A percentile compares a stretch with the other conserved stretches of the same genome.
Evolutionary conservation across 2,888 invertebrate species (phyloP).

Genomic region (Tipula helvola): DNA sequence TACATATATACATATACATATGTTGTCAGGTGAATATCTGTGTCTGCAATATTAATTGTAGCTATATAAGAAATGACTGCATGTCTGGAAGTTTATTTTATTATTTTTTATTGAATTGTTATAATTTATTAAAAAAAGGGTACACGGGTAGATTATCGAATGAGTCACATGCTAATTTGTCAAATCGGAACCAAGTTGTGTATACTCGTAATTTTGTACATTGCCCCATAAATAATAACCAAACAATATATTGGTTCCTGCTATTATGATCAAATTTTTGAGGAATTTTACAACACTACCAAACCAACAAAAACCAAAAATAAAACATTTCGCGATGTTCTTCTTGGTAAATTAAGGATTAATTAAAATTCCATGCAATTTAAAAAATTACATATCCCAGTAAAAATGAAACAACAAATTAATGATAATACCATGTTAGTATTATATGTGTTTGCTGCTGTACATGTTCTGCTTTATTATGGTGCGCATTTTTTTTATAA

Average conservation of each 20-base stretch:
- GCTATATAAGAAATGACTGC: not conserved
- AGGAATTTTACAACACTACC: not conserved
- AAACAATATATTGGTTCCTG: not conserved
- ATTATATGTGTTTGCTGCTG: not conserved
- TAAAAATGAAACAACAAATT: not conserved
- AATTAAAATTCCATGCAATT: not conserved
- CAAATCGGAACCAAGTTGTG: not conserved
- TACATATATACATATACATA: not conserved
- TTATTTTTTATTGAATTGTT: not conserved
- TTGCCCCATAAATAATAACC: not conserved
- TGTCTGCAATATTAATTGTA: not conserved
- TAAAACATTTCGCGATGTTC: not conserved
- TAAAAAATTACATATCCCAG: not conserved
- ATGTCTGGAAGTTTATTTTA: not conserved
- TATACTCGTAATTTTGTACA: not conserved
- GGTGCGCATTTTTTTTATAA: not conserved
- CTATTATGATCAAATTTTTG: not conserved
- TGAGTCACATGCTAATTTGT: not conserved
- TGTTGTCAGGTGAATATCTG: not conserved
- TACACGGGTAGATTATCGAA: not conserved
- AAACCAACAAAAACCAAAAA: not conserved
- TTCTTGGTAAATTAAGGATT: not conserved
- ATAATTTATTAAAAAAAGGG: not conserved
- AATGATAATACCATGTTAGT: not conserved
- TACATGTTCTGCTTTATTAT: not conserved